Base-by-base conservation (phyloP, 2,797 vertebrate genomes). In the Echeneis naucrates region DNA sequence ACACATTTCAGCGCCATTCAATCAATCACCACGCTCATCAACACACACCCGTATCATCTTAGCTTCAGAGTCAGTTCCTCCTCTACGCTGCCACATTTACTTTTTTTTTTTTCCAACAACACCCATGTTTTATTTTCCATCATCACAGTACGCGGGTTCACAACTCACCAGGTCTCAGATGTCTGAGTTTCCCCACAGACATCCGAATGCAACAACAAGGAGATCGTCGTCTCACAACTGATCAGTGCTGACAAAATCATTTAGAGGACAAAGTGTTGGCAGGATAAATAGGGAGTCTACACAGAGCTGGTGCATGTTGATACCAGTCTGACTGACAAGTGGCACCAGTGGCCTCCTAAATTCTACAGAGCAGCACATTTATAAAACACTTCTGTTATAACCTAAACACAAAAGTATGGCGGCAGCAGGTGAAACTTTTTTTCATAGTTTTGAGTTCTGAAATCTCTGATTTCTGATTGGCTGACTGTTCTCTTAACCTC, bases 101-200 rank as follows among this genome's bases (percentile, higher is more conserved):
- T 8, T 44, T 40, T 4, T 40, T n/a, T n/a, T n/a, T n/a, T n/a
- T 13, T 13, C 37, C 13, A 38, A 13, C 13, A 38, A 14, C 38
- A 6, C 19, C 40, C 5, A 42, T 32, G n/a, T 68, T 52, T 69
- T 38, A 12, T 45, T 52, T 59, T 58, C 38, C 32, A 26, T 62
- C 21, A 14, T 16, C 23, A 17, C 2, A 14, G 12, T 33, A 12
- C 53, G 60, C 27, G 23, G 53, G 27, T 59, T 67, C 27, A 38
- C 50, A 45, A 40, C 42, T 40, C 21, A 2, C 33, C 55, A 42
- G n/a, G 45, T 62, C 30, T 74, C 21, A 48, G 19, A 48, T 50
- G 71, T 54, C 58, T n/a, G 24, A 54, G 21, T 16, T 73, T 42
- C 48, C 50, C 44, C 35, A 19, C 38, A 38, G 40, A 64, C 44